Base-by-base conservation (phyloP, 2,113 vertebrate genomes). In the Pogonocichla stellata region DNA sequence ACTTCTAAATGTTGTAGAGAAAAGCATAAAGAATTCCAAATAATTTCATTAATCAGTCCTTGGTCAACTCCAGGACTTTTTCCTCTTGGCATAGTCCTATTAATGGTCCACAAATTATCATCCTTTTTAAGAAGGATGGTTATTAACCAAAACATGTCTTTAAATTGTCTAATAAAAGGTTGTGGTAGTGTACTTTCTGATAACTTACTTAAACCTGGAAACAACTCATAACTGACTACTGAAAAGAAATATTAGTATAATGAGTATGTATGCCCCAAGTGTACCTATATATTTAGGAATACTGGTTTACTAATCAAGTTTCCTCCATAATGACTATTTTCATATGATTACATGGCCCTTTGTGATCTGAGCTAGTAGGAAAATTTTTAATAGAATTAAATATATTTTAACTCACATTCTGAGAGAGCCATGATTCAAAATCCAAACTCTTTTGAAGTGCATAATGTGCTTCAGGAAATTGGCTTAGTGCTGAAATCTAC, bases 401-500 rank as follows among this genome's bases (percentile, higher is more conserved):
- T 62, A 19, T 42, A 50, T 83, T 92, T 95, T 83, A 83, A 91
- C 42, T 65, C 0, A 2, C 31, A 53, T 77, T 45, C 56, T 79
- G 72, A 73, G 71, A 92, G 47, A 53, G 5, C 7, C 17, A 42
- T 62, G 48, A 62, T 61, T 93, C 64, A 90, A 93, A 86, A 67
- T 29, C 18, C 33, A 88, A 86, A 95, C 22, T 34, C 57, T 85
- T 93, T 83, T 64, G 3, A 72, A 95, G 74, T 23, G 31, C 43
- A 62, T 94, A 93, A 94, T 91, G 74, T 72, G 82, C 74, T 92
- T 93, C 79, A 84, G 70, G 12, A 91, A 96, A 94, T 79, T 75
- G 84, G 78, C 69, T 97, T 95, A 87, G 77, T 66, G 58, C 73
- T 89, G 72, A 92, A 93, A 88, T 89, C 79, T 91, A 53, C 66